Percentiles rank a stretch among this genome's conserved stretches.
Conservation (phyloP, 37 sponge, comb jelly and placozoan genomes). For the Beroe forskalii region DNA sequence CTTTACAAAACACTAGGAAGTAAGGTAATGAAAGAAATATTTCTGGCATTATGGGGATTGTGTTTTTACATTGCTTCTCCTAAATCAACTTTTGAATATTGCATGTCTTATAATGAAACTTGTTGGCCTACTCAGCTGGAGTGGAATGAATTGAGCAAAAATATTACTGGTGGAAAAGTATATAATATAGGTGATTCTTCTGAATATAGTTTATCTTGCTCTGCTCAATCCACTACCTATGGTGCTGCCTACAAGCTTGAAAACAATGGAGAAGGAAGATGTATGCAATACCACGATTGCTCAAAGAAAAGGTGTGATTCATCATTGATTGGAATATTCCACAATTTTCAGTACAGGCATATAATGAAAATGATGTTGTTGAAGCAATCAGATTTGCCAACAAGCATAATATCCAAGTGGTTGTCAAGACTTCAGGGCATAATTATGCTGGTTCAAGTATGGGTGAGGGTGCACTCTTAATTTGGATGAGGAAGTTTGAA, state of each 20-base stretch:
- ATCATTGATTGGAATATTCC: slow-evolving; percentile 24
- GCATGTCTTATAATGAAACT: background rate
- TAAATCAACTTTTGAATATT: slow-evolving; percentile 29
- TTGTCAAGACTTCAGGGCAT: slow-evolving; percentile 37
- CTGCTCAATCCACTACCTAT: background rate
- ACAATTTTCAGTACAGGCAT: slow-evolving; percentile 24
- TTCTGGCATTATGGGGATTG: too few species aligned
- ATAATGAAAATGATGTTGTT: slow-evolving; percentile 10
- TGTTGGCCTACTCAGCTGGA: slow-evolving; percentile 15
- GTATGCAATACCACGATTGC: slow-evolving; percentile 59
- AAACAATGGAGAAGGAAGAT: slow-evolving; percentile 48
- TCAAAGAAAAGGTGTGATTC: slow-evolving; percentile 15
- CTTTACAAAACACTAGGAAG: too few species aligned
- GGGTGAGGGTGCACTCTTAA: slow-evolving; percentile 45
- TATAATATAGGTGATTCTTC: background rate
- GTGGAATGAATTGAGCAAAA: slow-evolving; percentile 7
- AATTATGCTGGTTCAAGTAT: slow-evolving; percentile 60
- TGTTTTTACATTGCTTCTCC: too few species aligned
- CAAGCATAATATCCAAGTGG: slow-evolving; percentile 33
- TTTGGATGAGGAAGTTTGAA: slow-evolving; percentile 58
- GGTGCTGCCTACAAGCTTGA: slow-evolving; percentile 43
- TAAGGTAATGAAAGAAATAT: too few species aligned
- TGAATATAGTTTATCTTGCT: slow-evolving; percentile 8
- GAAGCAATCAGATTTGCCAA: slow-evolving; percentile 61
- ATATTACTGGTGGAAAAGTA: slow-evolving; percentile 14